Conservation (phyloP, 1,140 invertebrate species). For the Achroia grisella region DNA sequence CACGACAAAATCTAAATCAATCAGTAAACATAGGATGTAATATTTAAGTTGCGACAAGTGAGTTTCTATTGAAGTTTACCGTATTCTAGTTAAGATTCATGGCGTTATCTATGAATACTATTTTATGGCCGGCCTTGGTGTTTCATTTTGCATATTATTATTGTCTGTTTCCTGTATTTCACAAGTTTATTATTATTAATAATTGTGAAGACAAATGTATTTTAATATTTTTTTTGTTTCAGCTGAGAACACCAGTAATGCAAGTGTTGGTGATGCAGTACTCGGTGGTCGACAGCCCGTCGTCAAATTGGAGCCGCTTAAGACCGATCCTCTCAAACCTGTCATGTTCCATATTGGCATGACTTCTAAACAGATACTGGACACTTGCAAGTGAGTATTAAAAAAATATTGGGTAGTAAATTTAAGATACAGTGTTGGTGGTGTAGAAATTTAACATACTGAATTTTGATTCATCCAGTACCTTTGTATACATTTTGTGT, state of each 20-base stretch:
- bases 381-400: slow-evolving; percentile 77
- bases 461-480: too few relatives aligned
- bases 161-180: too few relatives aligned
- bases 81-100: not conserved
- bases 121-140: not conserved
- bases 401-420: too few relatives aligned
- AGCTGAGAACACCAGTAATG: slow-evolving; percentile 13
- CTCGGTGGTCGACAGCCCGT: slow-evolving; percentile 70
- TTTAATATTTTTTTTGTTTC: not conserved
- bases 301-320: slow-evolving; percentile 75
- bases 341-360: slow-evolving; percentile 81
- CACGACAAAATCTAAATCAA: too few relatives aligned
- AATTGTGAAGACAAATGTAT: too few relatives aligned
- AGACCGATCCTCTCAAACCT: slow-evolving; percentile 61
- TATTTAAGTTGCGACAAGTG: too few relatives aligned
- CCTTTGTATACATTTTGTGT: too few relatives aligned
- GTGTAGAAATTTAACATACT: too few relatives aligned
- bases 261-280: slow-evolving; percentile 28
- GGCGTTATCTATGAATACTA: not conserved
- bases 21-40: too few relatives aligned
- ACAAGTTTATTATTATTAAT: too few relatives aligned
- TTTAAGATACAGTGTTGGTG: too few relatives aligned
- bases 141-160: not conserved
- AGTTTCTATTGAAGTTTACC: too few relatives aligned
- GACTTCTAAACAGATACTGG: slow-evolving; percentile 80